Conservation (phyloP, 2,113 vertebrate species). For the Prunella fulvescens region DNA sequence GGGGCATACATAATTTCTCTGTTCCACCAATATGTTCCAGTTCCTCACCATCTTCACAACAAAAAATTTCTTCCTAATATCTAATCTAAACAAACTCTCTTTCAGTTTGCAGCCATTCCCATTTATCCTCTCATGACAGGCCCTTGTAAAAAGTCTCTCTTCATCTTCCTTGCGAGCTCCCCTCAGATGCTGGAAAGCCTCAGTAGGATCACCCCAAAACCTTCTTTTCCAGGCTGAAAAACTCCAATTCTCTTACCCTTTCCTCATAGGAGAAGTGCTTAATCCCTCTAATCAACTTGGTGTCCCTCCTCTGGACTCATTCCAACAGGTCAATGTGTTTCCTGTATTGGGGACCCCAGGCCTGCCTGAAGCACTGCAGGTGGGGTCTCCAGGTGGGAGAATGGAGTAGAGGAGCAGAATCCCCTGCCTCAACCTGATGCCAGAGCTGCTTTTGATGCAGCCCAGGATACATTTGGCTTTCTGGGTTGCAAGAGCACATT, state of each 20-base stretch:
- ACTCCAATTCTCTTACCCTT: not conserved
- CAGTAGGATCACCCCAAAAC: not conserved
- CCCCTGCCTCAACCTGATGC: not conserved
- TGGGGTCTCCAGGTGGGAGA: not conserved
- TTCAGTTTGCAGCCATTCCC: not conserved
- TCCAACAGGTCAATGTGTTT: not conserved
- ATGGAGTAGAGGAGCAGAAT: not conserved
- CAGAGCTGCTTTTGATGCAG: not conserved
- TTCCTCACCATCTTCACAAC: not conserved
- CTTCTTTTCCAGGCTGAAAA: not conserved
- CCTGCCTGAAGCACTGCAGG: not conserved
- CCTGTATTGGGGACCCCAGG: not conserved
- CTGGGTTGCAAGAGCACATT: not conserved
- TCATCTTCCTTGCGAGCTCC: not conserved
- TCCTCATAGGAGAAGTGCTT: not conserved
- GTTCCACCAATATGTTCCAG: not conserved
- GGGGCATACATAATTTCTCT: not conserved
- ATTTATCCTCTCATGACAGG: not conserved
- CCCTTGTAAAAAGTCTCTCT: not conserved
- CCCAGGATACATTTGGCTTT: accelerated
- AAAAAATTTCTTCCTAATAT: not conserved
- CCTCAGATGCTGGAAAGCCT: not conserved
- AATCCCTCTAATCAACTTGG: not conserved
- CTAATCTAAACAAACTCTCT: not conserved
- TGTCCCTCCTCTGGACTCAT: not conserved